A percentile compares a stretch with the other conserved stretches of the same genome.
Evolutionary conservation across 92 coral and sea anemone genomes (phyloP).

Genomic region (Montipora capitata): DNA sequence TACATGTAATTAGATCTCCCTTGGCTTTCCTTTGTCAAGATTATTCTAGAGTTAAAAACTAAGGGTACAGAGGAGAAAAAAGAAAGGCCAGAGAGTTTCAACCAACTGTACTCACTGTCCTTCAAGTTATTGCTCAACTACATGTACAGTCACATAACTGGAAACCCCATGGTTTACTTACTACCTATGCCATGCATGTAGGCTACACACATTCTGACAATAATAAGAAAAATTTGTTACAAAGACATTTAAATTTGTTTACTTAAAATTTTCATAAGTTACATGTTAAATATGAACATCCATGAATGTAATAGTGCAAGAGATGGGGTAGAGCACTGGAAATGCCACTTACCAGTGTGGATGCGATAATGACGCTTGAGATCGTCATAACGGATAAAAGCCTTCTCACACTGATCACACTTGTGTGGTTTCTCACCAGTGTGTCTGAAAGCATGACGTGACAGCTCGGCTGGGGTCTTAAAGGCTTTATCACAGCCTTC

Average conservation of each 20-base stretch:
- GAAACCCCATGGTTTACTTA: too few species aligned
- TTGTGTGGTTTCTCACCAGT: constrained; percentile 99
- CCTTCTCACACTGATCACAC: constrained; percentile 98
- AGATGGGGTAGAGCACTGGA: neutral
- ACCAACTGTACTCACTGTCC: too few species aligned
- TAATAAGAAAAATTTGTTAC: too few species aligned
- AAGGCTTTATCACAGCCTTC: constrained; percentile 98
- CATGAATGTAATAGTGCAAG: neutral
- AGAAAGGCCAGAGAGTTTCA: too few species aligned
- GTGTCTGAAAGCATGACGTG: constrained; percentile 98
- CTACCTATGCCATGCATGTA: too few species aligned
- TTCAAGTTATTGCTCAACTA: too few species aligned
- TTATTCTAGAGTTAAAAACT: neutral
- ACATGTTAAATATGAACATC: too few species aligned
- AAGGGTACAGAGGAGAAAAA: neutral
- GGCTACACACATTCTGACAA: too few species aligned
- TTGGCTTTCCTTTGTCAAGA: too few species aligned
- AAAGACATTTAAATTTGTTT: too few species aligned
- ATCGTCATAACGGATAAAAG: constrained; percentile 98
- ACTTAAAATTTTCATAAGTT: too few species aligned
- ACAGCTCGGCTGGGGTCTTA: constrained; percentile 98
- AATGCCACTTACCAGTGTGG: constrained; percentile 85
- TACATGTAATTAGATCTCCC: neutral
- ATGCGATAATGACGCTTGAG: constrained; percentile 98
- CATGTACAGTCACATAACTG: too few species aligned